A percentile compares a stretch with the other conserved stretches of the same genome.
phyloP scores from a whole-genome alignment of 2,113 vertebrate species.

The Anhinga rufa region DNA sequence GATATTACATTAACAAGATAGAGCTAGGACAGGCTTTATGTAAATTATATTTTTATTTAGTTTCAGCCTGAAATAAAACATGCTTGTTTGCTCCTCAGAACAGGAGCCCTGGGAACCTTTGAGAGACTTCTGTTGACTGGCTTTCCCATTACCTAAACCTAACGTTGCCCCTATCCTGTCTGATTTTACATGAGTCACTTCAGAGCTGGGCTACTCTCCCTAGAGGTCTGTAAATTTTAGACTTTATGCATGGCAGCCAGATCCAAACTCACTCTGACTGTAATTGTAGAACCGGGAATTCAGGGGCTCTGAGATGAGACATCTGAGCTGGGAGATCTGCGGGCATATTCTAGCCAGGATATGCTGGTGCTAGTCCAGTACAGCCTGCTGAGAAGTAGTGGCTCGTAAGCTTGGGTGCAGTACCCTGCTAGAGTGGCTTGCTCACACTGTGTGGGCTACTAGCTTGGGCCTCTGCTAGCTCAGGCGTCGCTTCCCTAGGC shows the following conservation, averaged over 20 bases:
- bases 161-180: neutral
- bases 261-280: neutral
- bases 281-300: neutral
- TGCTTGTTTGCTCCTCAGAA: neutral
- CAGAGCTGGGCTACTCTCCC: neutral
- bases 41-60: neutral
- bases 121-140: neutral
- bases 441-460: neutral
- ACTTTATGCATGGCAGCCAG: neutral
- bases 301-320: neutral
- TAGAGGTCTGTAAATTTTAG: neutral
- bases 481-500: neutral
- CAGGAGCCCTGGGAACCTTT: neutral
- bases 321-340: neutral
- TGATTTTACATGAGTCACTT: neutral
- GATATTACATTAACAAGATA: neutral
- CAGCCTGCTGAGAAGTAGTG: neutral
- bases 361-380: neutral
- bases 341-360: neutral
- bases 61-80: neutral
- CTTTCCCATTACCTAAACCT: neutral
- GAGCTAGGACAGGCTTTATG: neutral
- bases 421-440: neutral
- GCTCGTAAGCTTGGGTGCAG: neutral
- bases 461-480: neutral